A percentile compares a stretch with the other conserved stretches of the same genome.
Evolutionary conservation across 1,140 invertebrate genomes (phyloP).

Genomic region (Nixonia krombeini): DNA sequence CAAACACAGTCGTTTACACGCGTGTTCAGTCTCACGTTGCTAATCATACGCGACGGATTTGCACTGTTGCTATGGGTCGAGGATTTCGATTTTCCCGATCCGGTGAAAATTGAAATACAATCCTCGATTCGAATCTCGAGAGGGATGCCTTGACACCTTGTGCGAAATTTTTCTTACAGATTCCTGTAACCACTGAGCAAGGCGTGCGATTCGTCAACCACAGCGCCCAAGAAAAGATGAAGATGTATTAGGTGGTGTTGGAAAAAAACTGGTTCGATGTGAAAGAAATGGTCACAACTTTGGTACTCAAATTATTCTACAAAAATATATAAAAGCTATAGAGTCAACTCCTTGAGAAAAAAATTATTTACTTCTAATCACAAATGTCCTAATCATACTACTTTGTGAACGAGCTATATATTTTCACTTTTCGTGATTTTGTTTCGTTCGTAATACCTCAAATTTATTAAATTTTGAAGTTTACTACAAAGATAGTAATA

Average conservation of each 20-base stretch:
- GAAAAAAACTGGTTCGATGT: slow-evolving; percentile 34
- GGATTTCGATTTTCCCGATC: slow-evolving; percentile 40
- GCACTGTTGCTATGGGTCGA: slow-evolving; percentile 8
- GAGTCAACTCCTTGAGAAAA: too few relatives aligned
- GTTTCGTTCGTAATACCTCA: too few relatives aligned
- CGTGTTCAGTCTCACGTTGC: slow-evolving; percentile 20
- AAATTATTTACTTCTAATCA: too few relatives aligned
- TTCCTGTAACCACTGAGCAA: slow-evolving; percentile 9
- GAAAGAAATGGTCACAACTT: slow-evolving; percentile 30
- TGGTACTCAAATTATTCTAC: too few relatives aligned
- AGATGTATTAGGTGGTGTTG: slow-evolving; percentile 31
- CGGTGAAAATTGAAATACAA: slow-evolving; percentile 44
- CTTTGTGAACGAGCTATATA: too few relatives aligned
- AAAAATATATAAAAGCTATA: too few relatives aligned
- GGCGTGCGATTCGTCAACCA: slow-evolving; percentile 30
- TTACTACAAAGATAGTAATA: too few relatives aligned
- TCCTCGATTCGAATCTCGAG: slow-evolving; percentile 32
- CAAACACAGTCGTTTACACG: slow-evolving; percentile 22
- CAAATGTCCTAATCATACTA: too few relatives aligned
- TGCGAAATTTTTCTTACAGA: slow-evolving; percentile 16
- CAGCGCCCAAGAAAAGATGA: slow-evolving; percentile 19
- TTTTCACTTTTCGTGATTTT: too few relatives aligned
- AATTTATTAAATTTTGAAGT: too few relatives aligned
- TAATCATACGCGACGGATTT: slow-evolving; percentile 32
- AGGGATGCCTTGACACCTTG: slow-evolving; percentile 29